Evolutionary conservation across 2,113 vertebrate species (phyloP).

Genomic region (Psephotus haematonotus): DNA sequence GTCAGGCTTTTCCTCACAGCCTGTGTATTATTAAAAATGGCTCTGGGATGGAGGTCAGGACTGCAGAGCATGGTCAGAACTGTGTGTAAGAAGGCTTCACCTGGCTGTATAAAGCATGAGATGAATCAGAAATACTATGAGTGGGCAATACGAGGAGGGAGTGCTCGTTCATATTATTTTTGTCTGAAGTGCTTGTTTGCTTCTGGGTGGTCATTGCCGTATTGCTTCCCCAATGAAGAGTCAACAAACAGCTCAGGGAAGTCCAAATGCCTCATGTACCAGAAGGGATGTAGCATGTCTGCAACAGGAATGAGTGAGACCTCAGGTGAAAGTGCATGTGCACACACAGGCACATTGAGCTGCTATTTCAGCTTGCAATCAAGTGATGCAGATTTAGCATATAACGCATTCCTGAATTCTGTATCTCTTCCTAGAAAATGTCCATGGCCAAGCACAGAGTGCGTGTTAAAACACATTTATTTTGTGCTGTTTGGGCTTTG

Average conservation of each 20-base stretch:
- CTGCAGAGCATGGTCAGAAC: not conserved
- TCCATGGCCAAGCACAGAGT: not conserved
- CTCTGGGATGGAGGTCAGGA: not conserved
- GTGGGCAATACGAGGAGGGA: not conserved
- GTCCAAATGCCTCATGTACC: not conserved
- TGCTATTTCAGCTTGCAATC: not conserved
- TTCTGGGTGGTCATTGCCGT: fast-evolving
- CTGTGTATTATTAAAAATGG: not conserved
- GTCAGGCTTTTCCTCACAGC: not conserved
- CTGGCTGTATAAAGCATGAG: not conserved
- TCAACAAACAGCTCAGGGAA: not conserved
- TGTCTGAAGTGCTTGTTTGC: not conserved
- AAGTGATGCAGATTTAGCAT: not conserved
- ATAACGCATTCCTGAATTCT: not conserved
- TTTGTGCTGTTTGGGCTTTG: not conserved
- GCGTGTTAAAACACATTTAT: not conserved
- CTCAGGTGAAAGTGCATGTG: fast-evolving
- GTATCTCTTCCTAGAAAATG: not conserved
- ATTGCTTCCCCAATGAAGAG: not conserved
- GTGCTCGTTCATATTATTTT: not conserved
- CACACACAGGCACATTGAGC: fast-evolving
- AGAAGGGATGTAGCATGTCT: fast-evolving
- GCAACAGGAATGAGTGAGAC: not conserved
- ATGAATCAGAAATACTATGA: not conserved
- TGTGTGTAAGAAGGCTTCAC: not conserved